phyloP scores from a whole-genome alignment of 2,797 vertebrate genomes.

The Enteromius trimaculatus region DNA sequence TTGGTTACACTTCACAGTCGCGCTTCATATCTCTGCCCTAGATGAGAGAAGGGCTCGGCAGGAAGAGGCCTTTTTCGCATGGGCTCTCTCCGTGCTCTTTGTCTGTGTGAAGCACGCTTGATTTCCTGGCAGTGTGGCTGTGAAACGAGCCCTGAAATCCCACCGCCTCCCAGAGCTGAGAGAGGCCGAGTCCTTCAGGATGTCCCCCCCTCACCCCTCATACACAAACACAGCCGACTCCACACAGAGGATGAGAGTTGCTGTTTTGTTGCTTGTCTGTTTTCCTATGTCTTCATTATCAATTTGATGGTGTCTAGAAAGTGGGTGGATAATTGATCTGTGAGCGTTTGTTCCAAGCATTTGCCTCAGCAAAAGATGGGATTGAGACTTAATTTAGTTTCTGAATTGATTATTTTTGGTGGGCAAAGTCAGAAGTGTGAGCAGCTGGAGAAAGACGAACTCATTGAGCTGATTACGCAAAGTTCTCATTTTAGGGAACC shows the following conservation, averaged over 20 bases:
- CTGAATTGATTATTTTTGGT: constrained; percentile 45
- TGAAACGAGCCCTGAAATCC: constrained; percentile 70
- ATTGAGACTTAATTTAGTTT: constrained; percentile 34
- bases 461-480: constrained; percentile 19
- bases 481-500: background rate
- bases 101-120: constrained; percentile 60
- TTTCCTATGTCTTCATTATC: constrained; percentile 69
- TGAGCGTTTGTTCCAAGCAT: constrained; percentile 45
- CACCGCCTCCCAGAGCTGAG: constrained; percentile 53
- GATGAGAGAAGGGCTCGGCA: constrained; percentile 54
- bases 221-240: constrained; percentile 44
- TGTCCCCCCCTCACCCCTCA: constrained; percentile 43
- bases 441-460: constrained; percentile 20
- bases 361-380: constrained; percentile 34
- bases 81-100: constrained; percentile 59
- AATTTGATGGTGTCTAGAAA: constrained; percentile 49
- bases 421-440: constrained; percentile 9
- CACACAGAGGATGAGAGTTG: constrained; percentile 31
- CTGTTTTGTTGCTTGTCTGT: constrained; percentile 56
- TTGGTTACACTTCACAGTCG: constrained; percentile 68
- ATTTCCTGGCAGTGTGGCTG: constrained; percentile 64
- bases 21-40: constrained; percentile 66
- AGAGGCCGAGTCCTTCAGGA: constrained; percentile 55
- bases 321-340: constrained; percentile 42
- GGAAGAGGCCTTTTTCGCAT: constrained; percentile 62